These are phyloP conservation scores for Andrena bicolor DNA, from an alignment of 2,888 invertebrate genomes.

Conservation along the genomic window DNA sequence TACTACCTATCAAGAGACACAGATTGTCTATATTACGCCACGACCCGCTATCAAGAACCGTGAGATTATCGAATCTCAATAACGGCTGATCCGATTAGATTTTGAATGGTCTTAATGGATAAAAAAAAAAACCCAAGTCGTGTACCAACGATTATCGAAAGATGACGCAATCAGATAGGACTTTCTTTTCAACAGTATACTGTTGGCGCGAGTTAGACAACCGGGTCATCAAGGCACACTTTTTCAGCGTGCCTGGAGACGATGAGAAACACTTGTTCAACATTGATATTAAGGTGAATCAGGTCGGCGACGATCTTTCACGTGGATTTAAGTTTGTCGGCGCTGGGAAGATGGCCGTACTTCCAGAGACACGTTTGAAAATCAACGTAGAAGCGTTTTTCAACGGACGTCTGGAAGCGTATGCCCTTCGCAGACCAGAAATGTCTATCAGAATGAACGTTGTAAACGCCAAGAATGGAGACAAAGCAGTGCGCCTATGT, in stretches of 20 bases:
- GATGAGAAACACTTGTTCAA: neutral
- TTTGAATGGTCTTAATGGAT: no score
- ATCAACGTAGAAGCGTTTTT: neutral
- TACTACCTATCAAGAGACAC: no score
- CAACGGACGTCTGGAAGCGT: neutral
- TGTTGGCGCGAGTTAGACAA: neutral
- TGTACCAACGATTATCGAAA: neutral
- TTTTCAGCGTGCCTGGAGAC: neutral
- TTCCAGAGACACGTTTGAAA: neutral
- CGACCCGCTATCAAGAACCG: no score
- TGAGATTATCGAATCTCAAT: no score
- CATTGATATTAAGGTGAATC: neutral
- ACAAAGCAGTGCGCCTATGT: neutral
- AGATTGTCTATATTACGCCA: no score
- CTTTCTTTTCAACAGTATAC: conserved; percentile 37
- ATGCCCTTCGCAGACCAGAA: neutral
- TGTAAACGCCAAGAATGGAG: neutral
- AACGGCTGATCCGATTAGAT: no score
- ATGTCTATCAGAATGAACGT: neutral
- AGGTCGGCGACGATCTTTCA: neutral
- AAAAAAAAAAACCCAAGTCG: neutral
- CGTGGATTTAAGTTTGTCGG: neutral
- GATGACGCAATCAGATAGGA: conserved; percentile 2
- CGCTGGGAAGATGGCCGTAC: neutral
- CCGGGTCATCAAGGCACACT: neutral